Conservation (phyloP, 2,113 vertebrate genomes). For the Ursus arctos region DNA sequence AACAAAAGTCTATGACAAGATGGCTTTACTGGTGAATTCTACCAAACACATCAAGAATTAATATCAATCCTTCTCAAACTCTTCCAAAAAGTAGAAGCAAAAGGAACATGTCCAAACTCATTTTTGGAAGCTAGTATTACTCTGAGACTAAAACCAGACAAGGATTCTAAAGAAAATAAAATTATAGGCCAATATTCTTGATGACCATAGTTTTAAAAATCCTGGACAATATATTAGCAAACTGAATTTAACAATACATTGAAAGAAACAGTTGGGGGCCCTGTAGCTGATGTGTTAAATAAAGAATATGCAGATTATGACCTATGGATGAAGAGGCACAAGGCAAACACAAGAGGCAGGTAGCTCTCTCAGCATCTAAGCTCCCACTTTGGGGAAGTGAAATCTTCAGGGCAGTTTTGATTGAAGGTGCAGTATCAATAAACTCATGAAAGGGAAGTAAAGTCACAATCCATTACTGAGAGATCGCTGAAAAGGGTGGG, state of each 20-base stretch:
- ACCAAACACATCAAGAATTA: neutral
- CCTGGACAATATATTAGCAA: neutral
- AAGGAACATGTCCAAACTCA: neutral
- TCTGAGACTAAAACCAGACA: neutral
- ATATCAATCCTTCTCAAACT: neutral
- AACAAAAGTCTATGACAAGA: neutral
- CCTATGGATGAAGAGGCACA: neutral
- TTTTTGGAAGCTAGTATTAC: neutral
- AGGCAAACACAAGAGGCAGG: neutral
- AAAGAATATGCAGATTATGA: neutral
- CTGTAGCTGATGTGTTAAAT: neutral
- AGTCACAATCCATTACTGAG: neutral
- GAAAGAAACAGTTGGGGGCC: neutral
- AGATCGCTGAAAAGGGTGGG: neutral
- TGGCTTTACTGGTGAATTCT: neutral
- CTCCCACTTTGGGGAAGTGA: neutral
- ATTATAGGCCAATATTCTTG: neutral
- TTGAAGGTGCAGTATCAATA: neutral
- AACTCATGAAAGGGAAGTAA: neutral
- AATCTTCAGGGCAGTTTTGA: neutral
- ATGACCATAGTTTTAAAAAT: neutral
- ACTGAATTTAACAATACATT: neutral
- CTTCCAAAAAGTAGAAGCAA: neutral
- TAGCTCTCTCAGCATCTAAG: neutral
- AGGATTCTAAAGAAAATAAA: neutral